Evolutionary conservation across 2,113 vertebrate genomes (phyloP), one percentile per base, ranked within the genome.

Genomic region (Eurystomus gularis): DNA sequence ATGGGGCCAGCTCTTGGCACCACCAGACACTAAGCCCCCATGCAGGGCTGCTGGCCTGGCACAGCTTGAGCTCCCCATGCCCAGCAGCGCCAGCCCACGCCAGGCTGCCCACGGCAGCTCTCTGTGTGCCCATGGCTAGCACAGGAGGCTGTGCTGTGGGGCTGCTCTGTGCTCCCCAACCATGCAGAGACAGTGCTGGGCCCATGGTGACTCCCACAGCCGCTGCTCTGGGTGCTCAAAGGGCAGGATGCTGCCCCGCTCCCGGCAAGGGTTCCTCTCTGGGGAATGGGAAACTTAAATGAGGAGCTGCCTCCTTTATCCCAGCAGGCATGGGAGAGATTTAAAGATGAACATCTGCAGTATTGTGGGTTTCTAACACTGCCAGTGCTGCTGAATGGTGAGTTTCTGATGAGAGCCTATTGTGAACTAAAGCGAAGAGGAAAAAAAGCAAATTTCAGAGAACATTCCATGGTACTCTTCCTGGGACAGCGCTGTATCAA

Each of bases 41-140:
- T 28, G 80, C 6, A 20, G 79, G 60, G 69, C 66, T 81, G 73
- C 40, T 2, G 0, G 37, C 11, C 73, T 51, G 69, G 83, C 58
- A 35, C 0, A 0, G 57, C 31, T 23, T 0, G 0, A 40, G 52
- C 8, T 66, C 65, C 69, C 24, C 40, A 13, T 11, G 13, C 3
- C 65, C 68, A 20, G 58, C 69, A 44, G 58, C 60, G 72, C 82
- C 86, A 81, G 44, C 58, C 62, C 17, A 1, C 0, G 15, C 1
- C 2, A 40, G 40, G 40, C 44, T 66, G 87, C 83, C 49, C 1
- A 0, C 2, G 4, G 49, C 70, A 29, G 17, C 20, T 54, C 20
- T 54, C 37, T 29, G 70, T 5, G 11, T 39, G 79, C 51, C 46
- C 73, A 2, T 0, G 2, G 79, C 31, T 40, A 2, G 8, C 0